phyloP scores from a whole-genome alignment of 1,140 invertebrate genomes.

The Eciton burchellii region DNA sequence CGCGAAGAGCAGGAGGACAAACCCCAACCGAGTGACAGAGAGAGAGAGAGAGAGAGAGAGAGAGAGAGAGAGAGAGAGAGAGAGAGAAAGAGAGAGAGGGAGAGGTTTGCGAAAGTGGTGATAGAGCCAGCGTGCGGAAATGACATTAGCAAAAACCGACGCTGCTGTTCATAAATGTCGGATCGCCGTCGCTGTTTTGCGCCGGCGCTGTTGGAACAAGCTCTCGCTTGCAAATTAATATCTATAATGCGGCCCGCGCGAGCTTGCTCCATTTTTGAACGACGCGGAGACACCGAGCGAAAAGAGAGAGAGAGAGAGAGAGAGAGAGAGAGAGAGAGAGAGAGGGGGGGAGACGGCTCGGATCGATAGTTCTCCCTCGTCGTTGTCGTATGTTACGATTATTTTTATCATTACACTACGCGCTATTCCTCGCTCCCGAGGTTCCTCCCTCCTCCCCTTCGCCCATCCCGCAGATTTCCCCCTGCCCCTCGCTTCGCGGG shows the following conservation, averaged over 20 bases:
- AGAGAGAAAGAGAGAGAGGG: not conserved
- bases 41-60: not conserved
- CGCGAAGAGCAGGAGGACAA: not conserved
- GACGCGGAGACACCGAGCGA: not conserved
- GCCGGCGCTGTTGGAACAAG: not conserved
- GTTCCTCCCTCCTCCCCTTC: too few species aligned
- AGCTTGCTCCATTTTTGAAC: conserved; percentile 53
- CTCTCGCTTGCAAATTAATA: conserved; percentile 15
- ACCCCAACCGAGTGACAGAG: too few species aligned
- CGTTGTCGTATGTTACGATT: too few species aligned
- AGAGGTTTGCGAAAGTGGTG: not conserved
- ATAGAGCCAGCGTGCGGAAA: not conserved
- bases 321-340: not conserved
- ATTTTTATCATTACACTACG: conserved; percentile 54
- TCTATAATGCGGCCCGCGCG: conserved; percentile 35
- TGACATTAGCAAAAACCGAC: too few species aligned
- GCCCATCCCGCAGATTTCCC: too few species aligned
- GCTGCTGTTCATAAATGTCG: not conserved
- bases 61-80: not conserved
- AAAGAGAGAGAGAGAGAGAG: not conserved
- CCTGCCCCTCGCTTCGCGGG: too few species aligned
- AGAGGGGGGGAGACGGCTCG: not conserved
- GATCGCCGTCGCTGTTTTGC: not conserved
- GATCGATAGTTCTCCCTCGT: conserved; percentile 56
- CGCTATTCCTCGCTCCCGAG: conserved; percentile 32